Base-by-base conservation (phyloP, 1,140 invertebrate species). In the Scaptomyza montana region DNA sequence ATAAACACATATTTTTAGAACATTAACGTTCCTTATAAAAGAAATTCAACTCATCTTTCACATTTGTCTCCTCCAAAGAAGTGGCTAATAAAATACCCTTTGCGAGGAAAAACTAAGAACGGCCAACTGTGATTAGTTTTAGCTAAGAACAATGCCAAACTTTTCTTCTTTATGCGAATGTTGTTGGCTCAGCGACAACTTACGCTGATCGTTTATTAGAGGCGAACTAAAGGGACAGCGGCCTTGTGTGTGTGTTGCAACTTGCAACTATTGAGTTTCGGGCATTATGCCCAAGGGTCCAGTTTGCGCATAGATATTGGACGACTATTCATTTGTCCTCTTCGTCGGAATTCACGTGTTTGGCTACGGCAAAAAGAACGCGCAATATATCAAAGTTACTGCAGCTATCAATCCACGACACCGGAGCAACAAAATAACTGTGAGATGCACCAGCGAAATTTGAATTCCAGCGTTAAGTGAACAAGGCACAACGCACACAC, bases 331-430 rank as follows among this genome's bases (percentile, higher is more conserved):
- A n/a, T 43, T n/a, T 5, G 33, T 43, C 36, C 53, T 25, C 8
- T 43, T n/a, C 10, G 41, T 45, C 9, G 33, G 7, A 36, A 36
- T 9, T 33, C 63, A 59, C 53, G 47, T 77, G 54, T 69, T 49
- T 39, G 57, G 55, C 41, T n/a, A 12, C 12, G 39, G 5, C 39
- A 12, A n/a, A 62, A 30, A 63, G 19, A 61, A 28, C 63, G n/a
- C 64, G 78, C 61, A 62, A 89, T 87, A 87, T 79, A 87, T 87
- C 82, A 87, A 87, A 79, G 79, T 59, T 73, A 70, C 68, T 79
- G 71, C 70, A 73, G 76, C 79, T 68, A 87, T 87, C 82, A 87
- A 89, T 87, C 79, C 76, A 60, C 62, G 73, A 63, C 79, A 46
- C 49, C 47, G 51, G 13, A 66, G 47, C 57, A 68, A 45, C 65